Evolutionary conservation across 2,797 vertebrate species (phyloP), one percentile per base, ranked within the genome.

Genomic region (Fratercula arctica): DNA sequence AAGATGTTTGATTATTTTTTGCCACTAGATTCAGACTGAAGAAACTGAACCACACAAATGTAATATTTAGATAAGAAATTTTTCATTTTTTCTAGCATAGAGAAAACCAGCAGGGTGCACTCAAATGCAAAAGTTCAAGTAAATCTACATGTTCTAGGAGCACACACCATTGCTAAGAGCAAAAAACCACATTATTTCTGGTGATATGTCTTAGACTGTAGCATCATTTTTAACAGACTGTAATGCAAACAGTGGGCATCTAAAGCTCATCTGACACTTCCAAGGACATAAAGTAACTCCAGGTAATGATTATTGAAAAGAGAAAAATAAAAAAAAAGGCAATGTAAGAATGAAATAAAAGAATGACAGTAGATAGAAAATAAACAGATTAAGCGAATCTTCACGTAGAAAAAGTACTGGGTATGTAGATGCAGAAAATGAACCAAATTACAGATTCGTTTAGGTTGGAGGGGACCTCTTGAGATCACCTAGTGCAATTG

Each of bases 81-180:
- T 57, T 61, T 66, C 14, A 37, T 67, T 18, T 80, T 80, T 90
- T 80, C 50, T 85, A 85, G 53, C 50, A 83, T 3, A 64, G 26
- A 72, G 72, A 92, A 96, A 96, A 87, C 96, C 96, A 97, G 95
- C 75, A 97, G 95, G 88, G 94, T 95, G 96, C 96, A 97, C 91
- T 97, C 93, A 95, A 94, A 96, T 90, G 60, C 96, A 95, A 61
- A 97, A 93, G 23, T 94, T 96, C 51, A 77, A 89, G 72, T 60
- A 82, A 76, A 90, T 21, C 17, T 90, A 15, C 26, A 24, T 72
- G 13, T 70, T 89, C 59, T 54, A 63, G 29, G 13, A 76, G 24
- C 3, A 19, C 29, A 29, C 20, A 56, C 7, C 12, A 60, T 16
- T 68, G 31, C 56, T 46, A 87, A 56, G 7, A 67, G 39, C 7